A percentile compares a stretch with the other conserved stretches of the same genome.
phyloP scores from a whole-genome alignment of 2,113 vertebrate genomes.

The Sinocyclocheilus anophthalmus region DNA sequence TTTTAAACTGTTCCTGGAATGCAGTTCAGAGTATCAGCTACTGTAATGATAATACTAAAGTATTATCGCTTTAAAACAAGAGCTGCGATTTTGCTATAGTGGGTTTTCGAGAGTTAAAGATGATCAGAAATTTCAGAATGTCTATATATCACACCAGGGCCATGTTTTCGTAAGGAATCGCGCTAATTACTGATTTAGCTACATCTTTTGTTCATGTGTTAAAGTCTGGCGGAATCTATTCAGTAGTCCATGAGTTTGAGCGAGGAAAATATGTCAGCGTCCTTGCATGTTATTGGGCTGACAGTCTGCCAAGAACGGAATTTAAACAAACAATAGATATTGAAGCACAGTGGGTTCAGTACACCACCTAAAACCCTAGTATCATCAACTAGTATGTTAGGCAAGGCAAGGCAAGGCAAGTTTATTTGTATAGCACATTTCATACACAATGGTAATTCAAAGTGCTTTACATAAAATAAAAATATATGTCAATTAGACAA shows the following conservation, averaged over 20 bases:
- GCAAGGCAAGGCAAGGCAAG: too few relatives aligned
- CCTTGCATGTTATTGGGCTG: neutral
- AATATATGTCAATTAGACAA: too few relatives aligned
- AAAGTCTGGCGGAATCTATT: neutral
- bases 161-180: neutral
- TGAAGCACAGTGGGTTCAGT: neutral
- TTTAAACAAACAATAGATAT: neutral
- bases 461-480: too few relatives aligned
- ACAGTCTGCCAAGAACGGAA: conserved; percentile 7
- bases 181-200: neutral
- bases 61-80: neutral
- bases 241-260: neutral
- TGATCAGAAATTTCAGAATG: neutral
- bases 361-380: neutral
- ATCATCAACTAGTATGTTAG: neutral
- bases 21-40: too few relatives aligned
- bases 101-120: neutral
- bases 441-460: too few relatives aligned
- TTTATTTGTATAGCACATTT: too few relatives aligned
- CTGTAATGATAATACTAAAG: neutral
- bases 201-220: neutral
- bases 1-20: too few relatives aligned
- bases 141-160: neutral
- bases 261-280: neutral
- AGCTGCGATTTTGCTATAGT: neutral